A percentile compares a stretch with the other conserved stretches of the same genome.
Evolutionary conservation across 2,888 invertebrate species (phyloP).

Genomic region (Ochropleura plecta): DNA sequence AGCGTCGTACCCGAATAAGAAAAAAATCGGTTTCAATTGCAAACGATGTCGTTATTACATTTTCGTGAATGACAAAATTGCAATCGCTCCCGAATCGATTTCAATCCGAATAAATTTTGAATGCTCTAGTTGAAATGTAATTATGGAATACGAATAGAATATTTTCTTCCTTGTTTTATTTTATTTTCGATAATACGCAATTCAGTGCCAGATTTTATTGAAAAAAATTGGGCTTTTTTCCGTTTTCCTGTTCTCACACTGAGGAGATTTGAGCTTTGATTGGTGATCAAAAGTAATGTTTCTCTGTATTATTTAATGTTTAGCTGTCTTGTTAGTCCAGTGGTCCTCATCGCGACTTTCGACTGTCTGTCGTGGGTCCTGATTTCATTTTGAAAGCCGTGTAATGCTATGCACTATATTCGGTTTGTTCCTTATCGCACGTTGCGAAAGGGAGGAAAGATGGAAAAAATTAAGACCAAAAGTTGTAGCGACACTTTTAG

Average conservation of each 20-base stretch:
- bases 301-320: neutral
- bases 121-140: conserved; percentile 45
- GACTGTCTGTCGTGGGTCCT: neutral
- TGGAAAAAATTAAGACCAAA: no score
- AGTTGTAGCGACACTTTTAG: no score
- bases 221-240: neutral
- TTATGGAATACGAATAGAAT: conserved; percentile 36
- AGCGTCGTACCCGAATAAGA: conserved; percentile 25
- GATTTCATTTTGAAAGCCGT: neutral
- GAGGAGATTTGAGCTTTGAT: neutral
- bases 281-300: neutral
- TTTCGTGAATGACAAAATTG: conserved; percentile 61
- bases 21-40: conserved; percentile 35
- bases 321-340: neutral
- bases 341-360: neutral
- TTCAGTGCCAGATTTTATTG: conserved; percentile 14
- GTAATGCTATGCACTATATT: neutral
- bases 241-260: neutral
- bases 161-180: conserved; percentile 20
- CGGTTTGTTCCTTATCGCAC: no score
- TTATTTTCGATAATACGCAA: neutral
- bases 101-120: conserved; percentile 48
- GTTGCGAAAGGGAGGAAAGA: no score
- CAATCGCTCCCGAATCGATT: conserved; percentile 40
- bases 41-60: conserved; percentile 52